These are phyloP conservation scores for Falco peregrinus DNA, from an alignment of 2,797 vertebrate genomes.

Conservation along the genomic window DNA sequence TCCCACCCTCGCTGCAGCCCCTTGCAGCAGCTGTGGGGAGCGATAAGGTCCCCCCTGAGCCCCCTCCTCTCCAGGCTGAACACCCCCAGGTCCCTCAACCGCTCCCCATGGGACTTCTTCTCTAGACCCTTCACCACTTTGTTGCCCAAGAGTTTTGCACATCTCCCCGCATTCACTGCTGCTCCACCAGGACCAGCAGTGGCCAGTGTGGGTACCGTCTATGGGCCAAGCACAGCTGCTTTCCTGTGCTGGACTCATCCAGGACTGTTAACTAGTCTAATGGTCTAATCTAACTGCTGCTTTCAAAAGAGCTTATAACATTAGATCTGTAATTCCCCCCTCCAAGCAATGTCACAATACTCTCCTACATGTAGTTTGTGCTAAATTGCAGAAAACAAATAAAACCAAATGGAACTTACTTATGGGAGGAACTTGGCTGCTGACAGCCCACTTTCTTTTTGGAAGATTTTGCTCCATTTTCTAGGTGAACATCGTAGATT, in stretches of 20 bases:
- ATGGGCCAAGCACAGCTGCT: not conserved
- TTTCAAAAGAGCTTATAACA: not conserved
- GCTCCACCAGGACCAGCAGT: not conserved
- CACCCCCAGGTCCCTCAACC: too few species aligned
- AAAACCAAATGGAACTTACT: constrained; percentile 1
- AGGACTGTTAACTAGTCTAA: not conserved
- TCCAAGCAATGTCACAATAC: too few species aligned
- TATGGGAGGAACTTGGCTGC: not conserved
- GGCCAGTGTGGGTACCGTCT: not conserved
- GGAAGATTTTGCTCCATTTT: not conserved
- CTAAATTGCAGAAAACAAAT: not conserved
- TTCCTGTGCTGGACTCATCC: not conserved
- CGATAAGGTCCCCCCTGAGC: too few species aligned
- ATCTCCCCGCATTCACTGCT: not conserved
- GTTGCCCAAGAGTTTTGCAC: not conserved
- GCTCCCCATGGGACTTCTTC: too few species aligned
- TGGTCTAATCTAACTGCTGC: too few species aligned
- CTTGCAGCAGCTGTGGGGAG: too few species aligned
- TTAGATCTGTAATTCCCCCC: too few species aligned
- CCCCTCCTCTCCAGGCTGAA: too few species aligned
- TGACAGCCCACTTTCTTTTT: not conserved
- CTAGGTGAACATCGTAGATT: not conserved
- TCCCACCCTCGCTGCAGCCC: too few species aligned
- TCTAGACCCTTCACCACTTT: too few species aligned
- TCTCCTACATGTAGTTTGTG: not conserved